Base-by-base conservation (phyloP, 2,113 vertebrate species). In the Carassius gibelio region DNA sequence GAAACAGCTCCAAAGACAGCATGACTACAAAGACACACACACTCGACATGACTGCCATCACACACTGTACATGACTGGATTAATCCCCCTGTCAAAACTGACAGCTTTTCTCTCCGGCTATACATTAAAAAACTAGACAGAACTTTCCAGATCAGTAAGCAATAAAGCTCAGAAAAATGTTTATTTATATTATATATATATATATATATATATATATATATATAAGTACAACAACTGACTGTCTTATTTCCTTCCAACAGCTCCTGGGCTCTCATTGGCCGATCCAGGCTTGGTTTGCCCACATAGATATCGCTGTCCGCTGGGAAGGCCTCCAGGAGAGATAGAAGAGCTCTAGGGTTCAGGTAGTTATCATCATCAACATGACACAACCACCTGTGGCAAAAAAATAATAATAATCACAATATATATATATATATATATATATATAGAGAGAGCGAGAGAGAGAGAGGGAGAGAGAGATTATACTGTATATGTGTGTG, bases 341-440 rank as follows among this genome's bases (percentile, higher is more conserved):
- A 90, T 50, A 97, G 90, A 77, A 99, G 94, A 0, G 94, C 94
- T 21, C 8, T 69, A 1, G 94, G 93, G 88, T 97, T 98, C 86
- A 99, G 78, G 1, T 98, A 99, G 92, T 99, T 99, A 84, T 99
- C 97, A 0, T 98, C 97, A 9, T 98, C 97, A 79, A 98, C 94
- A 1, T 98, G 97, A 85, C 97, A 99, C 91, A 99, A 96, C 97
- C 97, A 99, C 89, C 88, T 92, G 84, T 21, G 62, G 8, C 8
- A 36, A 34, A 57, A 2, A 52, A 52, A 52, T 5, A 50, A 50
- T 13, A 50, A 50, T 10, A 50, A 45, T 14, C 50, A 14, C 42
- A 45, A 45, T 9, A 45, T 45, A 2, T 48, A 48, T 48, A 3
- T 48, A 48, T 48, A 9, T 45, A 45, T 45, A 1, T 45, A 45